These are phyloP conservation scores for Serrognathus titanus DNA, from an alignment of 2,888 invertebrate species.

Conservation along the genomic window DNA sequence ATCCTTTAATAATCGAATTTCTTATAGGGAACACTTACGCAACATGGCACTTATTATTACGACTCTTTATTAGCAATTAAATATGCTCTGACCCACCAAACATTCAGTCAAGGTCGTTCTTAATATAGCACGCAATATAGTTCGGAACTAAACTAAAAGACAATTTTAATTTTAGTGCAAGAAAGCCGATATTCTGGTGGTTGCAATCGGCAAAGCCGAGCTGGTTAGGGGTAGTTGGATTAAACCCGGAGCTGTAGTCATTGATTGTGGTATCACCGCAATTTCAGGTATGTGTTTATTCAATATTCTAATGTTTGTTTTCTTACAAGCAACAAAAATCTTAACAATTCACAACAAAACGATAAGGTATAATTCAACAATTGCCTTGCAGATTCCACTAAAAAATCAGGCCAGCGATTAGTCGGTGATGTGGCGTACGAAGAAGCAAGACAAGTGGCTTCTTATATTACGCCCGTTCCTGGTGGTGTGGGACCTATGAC, in stretches of 20 bases:
- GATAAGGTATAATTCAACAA: neutral
- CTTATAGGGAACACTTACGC: too few species aligned
- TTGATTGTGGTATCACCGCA: constrained; percentile 97
- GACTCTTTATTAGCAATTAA: too few species aligned
- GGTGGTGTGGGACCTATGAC: constrained; percentile 99
- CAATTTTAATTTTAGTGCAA: constrained; percentile 43
- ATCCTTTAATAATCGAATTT: too few species aligned
- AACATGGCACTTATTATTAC: too few species aligned
- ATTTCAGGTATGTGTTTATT: constrained; percentile 64
- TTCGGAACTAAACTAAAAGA: too few species aligned
- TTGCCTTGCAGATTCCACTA: constrained; percentile 61
- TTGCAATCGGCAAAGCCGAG: constrained; percentile 87
- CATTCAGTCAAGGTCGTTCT: too few species aligned
- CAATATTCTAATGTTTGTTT: neutral
- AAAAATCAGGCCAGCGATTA: constrained; percentile 74
- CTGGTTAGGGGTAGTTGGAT: constrained; percentile 94
- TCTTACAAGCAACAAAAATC: neutral
- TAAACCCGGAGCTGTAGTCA: constrained; percentile 96
- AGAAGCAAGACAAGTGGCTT: constrained; percentile 76
- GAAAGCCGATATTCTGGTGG: constrained; percentile 93
- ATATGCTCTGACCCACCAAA: too few species aligned
- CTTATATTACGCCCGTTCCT: constrained; percentile 91
- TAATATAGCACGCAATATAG: too few species aligned
- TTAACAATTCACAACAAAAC: neutral
- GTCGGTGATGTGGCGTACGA: constrained; percentile 94